Percentiles rank a stretch among this genome's conserved stretches.
Evolutionary conservation across 2,888 invertebrate genomes (phyloP).

Genomic region (Actias luna): DNA sequence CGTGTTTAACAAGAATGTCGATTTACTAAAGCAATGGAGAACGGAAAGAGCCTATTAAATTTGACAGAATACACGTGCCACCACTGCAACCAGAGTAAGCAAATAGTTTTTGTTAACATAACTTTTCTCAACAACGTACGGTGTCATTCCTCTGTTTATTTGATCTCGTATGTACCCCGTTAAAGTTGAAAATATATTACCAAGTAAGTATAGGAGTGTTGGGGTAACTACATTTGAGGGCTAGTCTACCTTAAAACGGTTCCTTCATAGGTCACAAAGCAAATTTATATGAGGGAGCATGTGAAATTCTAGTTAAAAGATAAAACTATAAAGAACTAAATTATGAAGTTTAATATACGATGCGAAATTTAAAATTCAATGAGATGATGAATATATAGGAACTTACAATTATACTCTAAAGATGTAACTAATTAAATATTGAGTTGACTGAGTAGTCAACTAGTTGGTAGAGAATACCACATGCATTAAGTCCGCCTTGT

Average conservation of each 20-base stretch:
- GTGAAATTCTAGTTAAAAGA: no score
- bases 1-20: conserved; percentile 15
- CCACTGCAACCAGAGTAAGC: conserved; percentile 7
- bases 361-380: background rate
- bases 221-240: no score
- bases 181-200: no score
- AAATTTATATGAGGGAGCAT: no score
- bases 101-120: conserved; percentile 13
- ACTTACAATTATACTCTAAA: background rate
- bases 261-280: no score
- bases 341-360: no score
- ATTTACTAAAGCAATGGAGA: conserved; percentile 21
- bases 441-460: background rate
- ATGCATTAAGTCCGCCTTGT: no score
- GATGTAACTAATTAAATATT: background rate
- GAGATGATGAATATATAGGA: background rate
- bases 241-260: no score
- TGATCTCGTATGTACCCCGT: no score
- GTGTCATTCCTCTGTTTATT: conserved; percentile 4
- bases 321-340: no score
- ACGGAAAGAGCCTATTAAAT: conserved; percentile 17
- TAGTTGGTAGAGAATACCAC: background rate
- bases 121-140: conserved; percentile 4
- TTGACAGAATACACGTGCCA: conserved; percentile 15
- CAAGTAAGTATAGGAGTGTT: no score